Evolutionary conservation across 2,113 vertebrate genomes (phyloP).

Genomic region (Calyptomena viridis): DNA sequence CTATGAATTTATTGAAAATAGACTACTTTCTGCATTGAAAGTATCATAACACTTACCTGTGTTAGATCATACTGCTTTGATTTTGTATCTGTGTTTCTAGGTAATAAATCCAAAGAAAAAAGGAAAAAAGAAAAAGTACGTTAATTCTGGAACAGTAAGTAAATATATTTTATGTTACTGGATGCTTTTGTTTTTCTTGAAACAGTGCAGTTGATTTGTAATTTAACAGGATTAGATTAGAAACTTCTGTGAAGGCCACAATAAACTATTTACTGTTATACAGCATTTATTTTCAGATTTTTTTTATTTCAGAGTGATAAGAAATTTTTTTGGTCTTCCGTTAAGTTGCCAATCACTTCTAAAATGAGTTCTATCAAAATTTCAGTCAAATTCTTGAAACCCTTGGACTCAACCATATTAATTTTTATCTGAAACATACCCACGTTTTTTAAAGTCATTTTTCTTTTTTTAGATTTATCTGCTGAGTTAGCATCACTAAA

Average conservation of each 20-base stretch:
- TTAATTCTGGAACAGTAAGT: conserved; percentile 98
- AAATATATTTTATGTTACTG: conserved; percentile 6
- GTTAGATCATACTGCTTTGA: neutral
- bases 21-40: neutral
- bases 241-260: neutral
- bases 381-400: neutral
- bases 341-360: neutral
- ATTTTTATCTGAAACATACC: neutral
- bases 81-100: conserved; percentile 71
- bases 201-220: neutral
- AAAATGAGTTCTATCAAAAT: neutral
- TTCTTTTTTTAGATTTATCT: neutral
- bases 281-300: neutral
- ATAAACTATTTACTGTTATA: neutral
- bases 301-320: neutral
- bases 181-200: neutral
- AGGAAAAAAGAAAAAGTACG: conserved; percentile 97
- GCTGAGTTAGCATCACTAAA: neutral
- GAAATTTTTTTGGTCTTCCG: neutral
- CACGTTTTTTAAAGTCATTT: neutral
- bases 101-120: conserved; percentile 98
- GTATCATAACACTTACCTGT: neutral
- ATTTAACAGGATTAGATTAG: neutral
- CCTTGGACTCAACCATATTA: neutral
- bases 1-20: neutral